Base-by-base conservation (phyloP, 2,113 vertebrate species). In the Clarias macrocephalus region DNA sequence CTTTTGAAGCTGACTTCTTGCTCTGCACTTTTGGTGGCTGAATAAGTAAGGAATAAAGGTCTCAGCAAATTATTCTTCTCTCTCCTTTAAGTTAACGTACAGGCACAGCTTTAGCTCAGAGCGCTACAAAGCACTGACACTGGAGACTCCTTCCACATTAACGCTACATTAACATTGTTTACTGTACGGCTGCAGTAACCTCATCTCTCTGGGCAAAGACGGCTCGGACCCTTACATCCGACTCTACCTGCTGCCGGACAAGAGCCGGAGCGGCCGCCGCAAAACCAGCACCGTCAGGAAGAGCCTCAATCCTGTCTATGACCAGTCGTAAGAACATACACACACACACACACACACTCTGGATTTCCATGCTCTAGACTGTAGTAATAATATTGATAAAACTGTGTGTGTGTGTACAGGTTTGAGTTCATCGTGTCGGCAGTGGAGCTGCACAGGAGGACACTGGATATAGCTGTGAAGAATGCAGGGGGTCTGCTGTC, bases 391-490 rank as follows among this genome's bases (percentile, higher is more conserved):
- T 21, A 13, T 60, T n/a, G 4, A 11, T 66, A 1, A 7, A 15
- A 2, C 3, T 84, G 62, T 66, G 15, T 30, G n/a, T 23, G 23
- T 19, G 13, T 77, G 73, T 76, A 28, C 83, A 99, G 97, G 91
- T 98, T 99, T 94, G 98, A 99, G 92, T 99, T 98, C 88, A 98
- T 94, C 80, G 97, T 99, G 28, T 97, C 97, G 0, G 92, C 96
- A 42, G 96, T 97, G 65, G 98, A 99, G 88, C 96, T 98, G 52
- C 96, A 97, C 90, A 96, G 96, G 90, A 97, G 98, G 90, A 98
- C 96, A 7, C 92, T 99, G 91, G 98, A 99, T 84, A 96, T 99
- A 70, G 97, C 98, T 0, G 98, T 99, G 88, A 99, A 99, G 93
- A 99, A 99, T 88, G 96, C 97, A 48, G 97, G 98, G 2, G 97